Evolutionary conservation across 2,113 vertebrate genomes (phyloP), one percentile per base, ranked within the genome.

Genomic region (Takifugu bimaculatus): DNA sequence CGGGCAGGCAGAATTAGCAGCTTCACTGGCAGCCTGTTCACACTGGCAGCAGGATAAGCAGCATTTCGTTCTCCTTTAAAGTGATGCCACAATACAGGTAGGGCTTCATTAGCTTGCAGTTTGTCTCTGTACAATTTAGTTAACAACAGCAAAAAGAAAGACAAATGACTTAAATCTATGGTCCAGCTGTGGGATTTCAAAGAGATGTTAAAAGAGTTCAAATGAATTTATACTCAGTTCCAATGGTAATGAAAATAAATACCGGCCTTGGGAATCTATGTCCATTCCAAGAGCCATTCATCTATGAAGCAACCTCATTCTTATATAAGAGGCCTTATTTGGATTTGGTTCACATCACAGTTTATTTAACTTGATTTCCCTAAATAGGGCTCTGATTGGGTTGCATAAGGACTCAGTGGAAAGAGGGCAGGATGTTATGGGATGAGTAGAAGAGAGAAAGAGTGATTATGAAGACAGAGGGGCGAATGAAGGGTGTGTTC

Each of bases 161-260:
- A 50, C 51, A 29, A 47, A 28, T 64, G 60, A 73, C 50, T n/a
- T 32, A 7, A 13, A 47, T 68, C 20, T 47, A 45, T 60, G 44
- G 59, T 76, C 51, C 60, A 76, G 74, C 32, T 54, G 26, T 43
- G 13, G 47, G 49, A 55, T 26, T 57, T 14, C 7, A 44, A 55
- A 14, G 61, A 44, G 52, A 56, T 65, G 28, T 66, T 61, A 51
- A 20, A 20, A 32, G 50, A 60, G 54, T 53, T 51, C 3, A 35
- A 45, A 70, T 63, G 28, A 35, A 71, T 72, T 74, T 65, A 5
- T 50, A 54, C 57, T 67, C 64, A 32, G 85, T 82, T 93, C 85
- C 81, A 84, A 91, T 66, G 85, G 81, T 84, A 90, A 90, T 89
- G 88, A 91, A 93, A 93, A 93, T 92, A 93, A 93, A 93, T 86